Percentiles rank a stretch among this genome's conserved stretches.
Conservation (phyloP, 2,888 invertebrate genomes). For the Leptothorax acervorum region DNA sequence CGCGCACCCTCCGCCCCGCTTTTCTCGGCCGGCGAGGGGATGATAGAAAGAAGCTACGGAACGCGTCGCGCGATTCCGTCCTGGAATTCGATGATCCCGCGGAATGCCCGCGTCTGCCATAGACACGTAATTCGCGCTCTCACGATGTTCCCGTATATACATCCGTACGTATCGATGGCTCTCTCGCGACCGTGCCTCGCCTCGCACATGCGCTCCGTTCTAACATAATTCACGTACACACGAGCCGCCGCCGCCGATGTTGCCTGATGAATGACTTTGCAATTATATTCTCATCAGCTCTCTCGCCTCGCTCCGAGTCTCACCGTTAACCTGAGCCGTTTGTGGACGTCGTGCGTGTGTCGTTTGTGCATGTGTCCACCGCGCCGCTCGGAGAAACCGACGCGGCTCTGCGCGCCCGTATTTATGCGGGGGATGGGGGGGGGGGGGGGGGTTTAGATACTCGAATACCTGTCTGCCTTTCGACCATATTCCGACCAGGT, state of each 20-base stretch:
- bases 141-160: constrained; percentile 25
- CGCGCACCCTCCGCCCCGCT: background rate
- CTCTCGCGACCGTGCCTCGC: constrained; percentile 54
- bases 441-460: constrained; percentile 16
- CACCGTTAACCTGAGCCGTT: constrained; percentile 57
- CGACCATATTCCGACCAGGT: constrained; percentile 45
- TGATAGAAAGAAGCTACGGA: constrained; percentile 39
- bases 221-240: constrained; percentile 71
- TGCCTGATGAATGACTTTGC: constrained; percentile 80
- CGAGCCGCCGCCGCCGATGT: constrained; percentile 55
- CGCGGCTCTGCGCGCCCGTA: background rate
- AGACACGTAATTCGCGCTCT: constrained; percentile 39
- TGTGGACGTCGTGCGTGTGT: constrained; percentile 28
- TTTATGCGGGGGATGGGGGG: background rate
- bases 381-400: constrained; percentile 21
- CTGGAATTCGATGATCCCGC: constrained; percentile 64
- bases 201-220: constrained; percentile 63
- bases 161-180: constrained; percentile 33
- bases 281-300: constrained; percentile 77
- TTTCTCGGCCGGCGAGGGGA: constrained; percentile 10
- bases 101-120: constrained; percentile 50
- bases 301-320: constrained; percentile 48
- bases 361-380: constrained; percentile 13
- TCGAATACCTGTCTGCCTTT: constrained; percentile 27
- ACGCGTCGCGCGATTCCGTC: constrained; percentile 55